These are phyloP conservation scores for Drosophila santomea DNA, from an alignment of 1,140 invertebrate genomes.

Conservation along the genomic window DNA sequence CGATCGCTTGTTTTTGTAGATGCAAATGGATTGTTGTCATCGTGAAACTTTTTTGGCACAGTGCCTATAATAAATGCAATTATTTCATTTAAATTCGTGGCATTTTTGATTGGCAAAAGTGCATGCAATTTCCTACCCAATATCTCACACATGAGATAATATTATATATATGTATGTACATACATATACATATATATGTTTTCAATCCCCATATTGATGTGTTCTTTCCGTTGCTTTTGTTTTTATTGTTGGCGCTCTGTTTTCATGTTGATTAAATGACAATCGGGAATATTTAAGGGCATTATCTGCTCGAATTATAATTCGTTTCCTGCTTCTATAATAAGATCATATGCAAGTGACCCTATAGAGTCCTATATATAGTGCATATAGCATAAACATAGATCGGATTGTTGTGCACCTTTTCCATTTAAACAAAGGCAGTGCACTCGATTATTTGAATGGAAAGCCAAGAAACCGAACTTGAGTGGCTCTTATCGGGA, in stretches of 20 bases:
- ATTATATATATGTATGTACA: neutral
- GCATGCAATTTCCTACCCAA: constrained; percentile 57
- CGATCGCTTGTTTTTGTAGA: constrained; percentile 10
- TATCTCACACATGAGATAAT: constrained; percentile 10
- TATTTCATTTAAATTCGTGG: constrained; percentile 32
- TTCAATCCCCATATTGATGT: constrained; percentile 36
- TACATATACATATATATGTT: neutral
- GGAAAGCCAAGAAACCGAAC: neutral
- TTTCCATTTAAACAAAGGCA: neutral
- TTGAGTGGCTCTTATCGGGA: constrained; percentile 30
- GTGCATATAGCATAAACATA: neutral
- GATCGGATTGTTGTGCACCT: neutral
- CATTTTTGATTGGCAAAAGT: constrained; percentile 39
- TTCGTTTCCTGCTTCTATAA: constrained; percentile 41
- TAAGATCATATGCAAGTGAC: constrained; percentile 12
- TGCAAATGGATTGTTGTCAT: constrained; percentile 54
- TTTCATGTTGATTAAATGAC: constrained; percentile 36
- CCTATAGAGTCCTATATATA: neutral
- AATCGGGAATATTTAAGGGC: constrained; percentile 32
- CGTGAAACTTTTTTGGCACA: constrained; percentile 56
- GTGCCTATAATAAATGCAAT: constrained; percentile 45
- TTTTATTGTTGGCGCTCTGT: constrained; percentile 9
- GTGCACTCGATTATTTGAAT: constrained; percentile 25
- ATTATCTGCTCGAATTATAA: constrained; percentile 35
- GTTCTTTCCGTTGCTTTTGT: constrained; percentile 18